These are phyloP conservation scores for Holocentrus rufus DNA, from an alignment of 2,797 vertebrate species.

Conservation along the genomic window DNA sequence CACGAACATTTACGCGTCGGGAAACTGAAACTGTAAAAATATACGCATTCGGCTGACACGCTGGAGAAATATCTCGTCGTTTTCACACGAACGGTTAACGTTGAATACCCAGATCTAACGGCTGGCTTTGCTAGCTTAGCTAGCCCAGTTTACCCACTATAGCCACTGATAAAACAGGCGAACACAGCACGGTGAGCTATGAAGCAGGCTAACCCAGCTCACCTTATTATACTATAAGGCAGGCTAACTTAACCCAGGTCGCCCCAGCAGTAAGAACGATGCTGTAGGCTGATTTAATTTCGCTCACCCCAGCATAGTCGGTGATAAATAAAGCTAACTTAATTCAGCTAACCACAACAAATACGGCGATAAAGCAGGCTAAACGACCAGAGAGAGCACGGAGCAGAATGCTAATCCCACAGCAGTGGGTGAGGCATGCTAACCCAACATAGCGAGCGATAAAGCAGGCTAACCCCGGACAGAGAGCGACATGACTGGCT, in stretches of 20 bases:
- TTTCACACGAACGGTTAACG: background rate
- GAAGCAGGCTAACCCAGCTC: constrained; percentile 22
- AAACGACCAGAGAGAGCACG: background rate
- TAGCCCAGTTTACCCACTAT: constrained; percentile 13
- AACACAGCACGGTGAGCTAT: constrained; percentile 3
- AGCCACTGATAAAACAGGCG: background rate
- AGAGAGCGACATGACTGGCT: constrained; percentile 44
- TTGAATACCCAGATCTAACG: background rate
- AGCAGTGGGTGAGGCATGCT: background rate
- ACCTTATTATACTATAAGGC: background rate
- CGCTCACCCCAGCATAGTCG: constrained; percentile 3
- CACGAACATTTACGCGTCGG: background rate
- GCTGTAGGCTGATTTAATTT: background rate
- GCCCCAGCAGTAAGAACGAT: background rate
- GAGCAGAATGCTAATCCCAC: background rate
- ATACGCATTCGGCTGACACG: background rate
- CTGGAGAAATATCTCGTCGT: background rate
- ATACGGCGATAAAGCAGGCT: no score
- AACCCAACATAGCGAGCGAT: background rate
- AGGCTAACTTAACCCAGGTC: constrained; percentile 21
- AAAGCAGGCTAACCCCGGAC: constrained; percentile 29
- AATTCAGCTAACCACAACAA: constrained; percentile 5
- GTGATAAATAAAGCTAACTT: constrained; percentile 9
- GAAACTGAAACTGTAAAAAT: background rate
- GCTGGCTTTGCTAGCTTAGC: constrained; percentile 44